Evolutionary conservation across 2,113 vertebrate genomes (phyloP).

Genomic region (Corythornis cristatus): DNA sequence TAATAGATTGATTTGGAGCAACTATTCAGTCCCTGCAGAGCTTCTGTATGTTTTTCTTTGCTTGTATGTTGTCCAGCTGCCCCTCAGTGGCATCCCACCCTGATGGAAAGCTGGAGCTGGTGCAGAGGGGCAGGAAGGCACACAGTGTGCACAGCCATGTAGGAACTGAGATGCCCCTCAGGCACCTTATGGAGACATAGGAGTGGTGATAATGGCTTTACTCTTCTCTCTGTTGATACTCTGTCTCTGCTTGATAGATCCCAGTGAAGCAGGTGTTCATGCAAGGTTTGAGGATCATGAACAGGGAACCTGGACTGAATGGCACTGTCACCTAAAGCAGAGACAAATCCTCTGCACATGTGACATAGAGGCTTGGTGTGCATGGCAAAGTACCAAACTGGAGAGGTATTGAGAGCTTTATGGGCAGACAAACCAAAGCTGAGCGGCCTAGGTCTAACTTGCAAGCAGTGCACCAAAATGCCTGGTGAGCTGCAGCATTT

Average conservation of each 20-base stretch:
- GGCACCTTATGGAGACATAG: neutral
- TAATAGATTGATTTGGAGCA: neutral
- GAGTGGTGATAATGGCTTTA: neutral
- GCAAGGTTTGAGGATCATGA: neutral
- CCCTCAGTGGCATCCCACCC: neutral
- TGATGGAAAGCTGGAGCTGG: neutral
- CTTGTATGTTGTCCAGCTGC: neutral
- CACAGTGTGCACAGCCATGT: fast-evolving
- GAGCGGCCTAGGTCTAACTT: neutral
- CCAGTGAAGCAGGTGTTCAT: neutral
- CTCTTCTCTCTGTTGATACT: neutral
- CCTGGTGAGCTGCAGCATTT: neutral
- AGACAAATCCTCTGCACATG: neutral
- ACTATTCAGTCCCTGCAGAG: neutral
- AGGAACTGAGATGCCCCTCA: neutral
- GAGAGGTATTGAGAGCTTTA: neutral
- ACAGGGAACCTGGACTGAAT: neutral
- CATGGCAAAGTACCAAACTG: neutral
- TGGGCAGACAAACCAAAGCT: neutral
- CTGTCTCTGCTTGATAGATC: neutral
- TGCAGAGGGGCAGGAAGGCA: neutral
- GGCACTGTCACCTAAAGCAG: neutral
- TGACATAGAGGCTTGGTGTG: neutral
- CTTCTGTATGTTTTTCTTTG: neutral
- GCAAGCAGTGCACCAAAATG: neutral